A percentile compares a stretch with the other conserved stretches of the same genome.
Evolutionary conservation across 2,888 invertebrate species (phyloP).

Genomic region (Sphecodes monilicornis): DNA sequence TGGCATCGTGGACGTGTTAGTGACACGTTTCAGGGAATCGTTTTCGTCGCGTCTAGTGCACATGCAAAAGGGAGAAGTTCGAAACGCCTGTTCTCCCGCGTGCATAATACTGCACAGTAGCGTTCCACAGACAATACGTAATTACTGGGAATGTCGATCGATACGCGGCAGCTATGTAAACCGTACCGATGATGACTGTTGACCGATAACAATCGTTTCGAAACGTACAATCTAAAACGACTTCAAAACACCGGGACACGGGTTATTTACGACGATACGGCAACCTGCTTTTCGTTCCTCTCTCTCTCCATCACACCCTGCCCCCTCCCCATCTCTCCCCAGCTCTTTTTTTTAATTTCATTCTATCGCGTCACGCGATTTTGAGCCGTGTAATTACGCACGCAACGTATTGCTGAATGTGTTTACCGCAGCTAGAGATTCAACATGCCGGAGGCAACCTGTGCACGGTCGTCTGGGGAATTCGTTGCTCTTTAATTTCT

Average conservation of each 20-base stretch:
- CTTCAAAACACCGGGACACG: constrained; percentile 54
- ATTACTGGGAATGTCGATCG: constrained; percentile 71
- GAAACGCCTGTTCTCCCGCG: constrained; percentile 17
- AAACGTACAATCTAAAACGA: constrained; percentile 58
- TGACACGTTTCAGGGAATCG: constrained; percentile 51
- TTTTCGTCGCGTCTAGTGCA: background rate
- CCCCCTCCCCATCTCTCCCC: background rate
- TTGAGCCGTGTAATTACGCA: constrained; percentile 43
- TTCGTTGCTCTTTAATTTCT: constrained; percentile 32
- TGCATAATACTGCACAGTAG: constrained; percentile 38
- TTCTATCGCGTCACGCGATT: constrained; percentile 51
- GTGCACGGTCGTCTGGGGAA: constrained; percentile 12
- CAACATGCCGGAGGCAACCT: constrained; percentile 27
- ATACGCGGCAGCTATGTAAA: constrained; percentile 64
- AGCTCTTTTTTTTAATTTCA: constrained; percentile 24
- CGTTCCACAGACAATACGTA: constrained; percentile 66
- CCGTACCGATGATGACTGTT: constrained; percentile 68
- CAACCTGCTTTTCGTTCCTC: constrained; percentile 1
- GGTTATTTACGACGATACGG: constrained; percentile 48
- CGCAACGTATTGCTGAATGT: constrained; percentile 48
- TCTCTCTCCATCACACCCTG: background rate
- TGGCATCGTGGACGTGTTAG: constrained; percentile 34
- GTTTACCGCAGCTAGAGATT: constrained; percentile 23
- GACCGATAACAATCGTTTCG: constrained; percentile 68
- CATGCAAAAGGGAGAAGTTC: constrained; percentile 26